A percentile compares a stretch with the other conserved stretches of the same genome.
phyloP scores from a whole-genome alignment of 1,140 invertebrate species.

The Oppia nitens region DNA sequence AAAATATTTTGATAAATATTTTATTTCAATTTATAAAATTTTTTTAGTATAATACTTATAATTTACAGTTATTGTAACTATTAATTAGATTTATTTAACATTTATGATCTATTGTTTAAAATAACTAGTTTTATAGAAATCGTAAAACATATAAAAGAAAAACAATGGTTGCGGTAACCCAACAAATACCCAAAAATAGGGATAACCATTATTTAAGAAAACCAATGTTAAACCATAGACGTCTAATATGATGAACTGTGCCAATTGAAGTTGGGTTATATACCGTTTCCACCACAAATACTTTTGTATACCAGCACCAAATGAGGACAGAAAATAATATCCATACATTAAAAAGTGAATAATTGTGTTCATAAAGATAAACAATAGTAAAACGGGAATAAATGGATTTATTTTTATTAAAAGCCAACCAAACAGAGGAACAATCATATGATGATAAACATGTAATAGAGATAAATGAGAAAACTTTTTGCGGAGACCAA shows the following conservation, averaged over 20 bases:
- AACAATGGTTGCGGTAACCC: not conserved
- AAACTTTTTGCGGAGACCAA: not conserved
- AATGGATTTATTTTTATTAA: not conserved
- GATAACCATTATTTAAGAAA: too few species aligned
- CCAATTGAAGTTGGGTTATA: slow-evolving; percentile 37
- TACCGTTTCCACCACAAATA: slow-evolving; percentile 43
- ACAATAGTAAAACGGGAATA: not conserved
- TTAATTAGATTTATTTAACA: too few species aligned
- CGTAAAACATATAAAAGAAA: not conserved
- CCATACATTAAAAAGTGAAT: slow-evolving; percentile 43
- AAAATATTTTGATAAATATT: not conserved
- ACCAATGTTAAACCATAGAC: not conserved
- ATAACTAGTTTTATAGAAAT: not conserved
- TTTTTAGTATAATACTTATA: not conserved
- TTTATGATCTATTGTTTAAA: too few species aligned
- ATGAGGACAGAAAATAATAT: slow-evolving; percentile 37
- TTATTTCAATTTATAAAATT: not conserved
- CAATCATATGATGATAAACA: not conserved
- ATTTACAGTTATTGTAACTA: not conserved
- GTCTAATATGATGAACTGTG: slow-evolving; percentile 20
- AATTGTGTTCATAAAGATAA: slow-evolving; percentile 31
- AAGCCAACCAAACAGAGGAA: slow-evolving; percentile 8
- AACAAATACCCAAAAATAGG: not conserved
- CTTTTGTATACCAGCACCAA: slow-evolving; percentile 35
- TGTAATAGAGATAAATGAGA: not conserved